A percentile compares a stretch with the other conserved stretches of the same genome.
Evolutionary conservation across 2,797 vertebrate genomes (phyloP).

Genomic region (Pyrrhura leucotis): DNA sequence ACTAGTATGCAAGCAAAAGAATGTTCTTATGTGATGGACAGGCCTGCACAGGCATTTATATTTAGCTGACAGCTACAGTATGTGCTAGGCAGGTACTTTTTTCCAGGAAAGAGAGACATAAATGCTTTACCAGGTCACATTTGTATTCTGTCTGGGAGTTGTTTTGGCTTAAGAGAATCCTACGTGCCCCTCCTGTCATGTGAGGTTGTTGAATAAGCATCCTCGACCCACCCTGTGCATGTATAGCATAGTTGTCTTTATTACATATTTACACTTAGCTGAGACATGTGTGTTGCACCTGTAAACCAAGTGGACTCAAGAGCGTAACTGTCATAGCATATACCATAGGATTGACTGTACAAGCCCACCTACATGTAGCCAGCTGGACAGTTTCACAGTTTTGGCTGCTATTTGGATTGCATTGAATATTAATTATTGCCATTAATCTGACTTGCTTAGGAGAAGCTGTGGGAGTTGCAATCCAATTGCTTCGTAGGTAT

Average conservation of each 20-base stretch:
- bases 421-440: background rate
- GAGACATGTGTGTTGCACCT: background rate
- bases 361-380: background rate
- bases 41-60: background rate
- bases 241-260: background rate
- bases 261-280: background rate
- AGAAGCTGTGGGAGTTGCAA: background rate
- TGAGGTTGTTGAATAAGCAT: background rate
- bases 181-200: background rate
- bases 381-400: background rate
- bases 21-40: background rate
- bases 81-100: background rate
- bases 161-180: background rate
- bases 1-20: background rate
- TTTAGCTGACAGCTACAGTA: background rate
- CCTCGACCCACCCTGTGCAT: background rate
- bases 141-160: background rate
- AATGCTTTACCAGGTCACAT: background rate
- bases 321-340: background rate
- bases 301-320: background rate
- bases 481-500: background rate
- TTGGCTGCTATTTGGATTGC: background rate
- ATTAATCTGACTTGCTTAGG: background rate
- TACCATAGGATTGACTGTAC: fast-evolving
- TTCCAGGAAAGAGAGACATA: background rate